Conservation (phyloP, 2,797 vertebrate genomes). For the Gallirallus australis region DNA sequence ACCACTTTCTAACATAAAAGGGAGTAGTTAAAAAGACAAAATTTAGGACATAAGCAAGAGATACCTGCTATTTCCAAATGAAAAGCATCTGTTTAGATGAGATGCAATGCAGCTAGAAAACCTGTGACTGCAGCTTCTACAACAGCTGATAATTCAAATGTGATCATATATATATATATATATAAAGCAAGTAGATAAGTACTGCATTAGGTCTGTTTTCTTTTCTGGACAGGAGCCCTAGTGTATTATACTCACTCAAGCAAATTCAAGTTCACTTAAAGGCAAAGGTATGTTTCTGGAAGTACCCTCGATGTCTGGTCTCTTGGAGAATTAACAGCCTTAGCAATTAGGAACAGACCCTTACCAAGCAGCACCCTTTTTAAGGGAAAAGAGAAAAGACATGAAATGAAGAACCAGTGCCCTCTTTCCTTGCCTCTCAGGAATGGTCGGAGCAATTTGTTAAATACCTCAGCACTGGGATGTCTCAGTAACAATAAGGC, state of each 20-base stretch:
- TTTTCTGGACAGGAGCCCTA: not conserved
- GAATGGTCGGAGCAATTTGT: not conserved
- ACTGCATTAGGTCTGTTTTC: not conserved
- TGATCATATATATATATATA: not conserved
- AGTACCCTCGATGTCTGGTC: not conserved
- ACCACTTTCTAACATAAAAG: not conserved
- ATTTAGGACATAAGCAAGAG: not conserved
- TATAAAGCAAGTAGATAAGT: not conserved
- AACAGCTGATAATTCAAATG: not conserved
- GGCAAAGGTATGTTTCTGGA: not conserved
- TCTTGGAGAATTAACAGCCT: slow-evolving; percentile 16
- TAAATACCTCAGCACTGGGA: not conserved
- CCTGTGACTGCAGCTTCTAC: not conserved
- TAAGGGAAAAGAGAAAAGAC: not conserved
- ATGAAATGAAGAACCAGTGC: not conserved
- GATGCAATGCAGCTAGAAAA: slow-evolving; percentile 5
- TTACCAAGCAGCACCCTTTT: not conserved
- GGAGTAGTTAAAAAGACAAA: not conserved
- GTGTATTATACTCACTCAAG: not conserved
- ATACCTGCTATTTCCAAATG: not conserved
- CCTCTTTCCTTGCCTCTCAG: not conserved
- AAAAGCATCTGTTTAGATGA: not conserved
- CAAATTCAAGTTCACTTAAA: not conserved
- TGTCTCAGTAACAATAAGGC: not conserved
- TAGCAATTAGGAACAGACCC: not conserved